These are phyloP conservation scores for Canis aureus DNA, from an alignment of 2,113 vertebrate species.

Conservation along the genomic window DNA sequence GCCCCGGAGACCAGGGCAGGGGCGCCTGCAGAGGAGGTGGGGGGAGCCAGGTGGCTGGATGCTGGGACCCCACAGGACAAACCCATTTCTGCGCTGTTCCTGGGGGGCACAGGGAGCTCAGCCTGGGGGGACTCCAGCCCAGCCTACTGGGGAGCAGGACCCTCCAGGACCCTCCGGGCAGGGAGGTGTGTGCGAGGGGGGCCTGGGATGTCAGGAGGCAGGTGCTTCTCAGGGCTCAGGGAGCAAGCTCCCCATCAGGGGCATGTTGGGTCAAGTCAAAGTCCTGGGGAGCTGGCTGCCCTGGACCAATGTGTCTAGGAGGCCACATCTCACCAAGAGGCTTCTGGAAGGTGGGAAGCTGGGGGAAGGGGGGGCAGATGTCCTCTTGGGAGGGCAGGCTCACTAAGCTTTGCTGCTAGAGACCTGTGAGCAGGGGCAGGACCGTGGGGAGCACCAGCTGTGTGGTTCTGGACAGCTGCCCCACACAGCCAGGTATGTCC, in stretches of 20 bases:
- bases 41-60: no score
- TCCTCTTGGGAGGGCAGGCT: background rate
- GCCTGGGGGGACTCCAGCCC: background rate
- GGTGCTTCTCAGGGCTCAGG: background rate
- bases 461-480: background rate
- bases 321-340: no score
- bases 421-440: background rate
- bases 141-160: background rate
- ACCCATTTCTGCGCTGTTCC: no score
- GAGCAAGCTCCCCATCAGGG: background rate
- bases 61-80: no score
- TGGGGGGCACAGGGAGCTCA: background rate
- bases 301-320: background rate
- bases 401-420: background rate
- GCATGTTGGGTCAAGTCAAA: background rate
- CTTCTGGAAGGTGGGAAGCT: background rate
- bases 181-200: no score
- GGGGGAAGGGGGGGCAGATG: background rate
- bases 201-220: background rate
- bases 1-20: no score
- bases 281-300: background rate
- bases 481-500: background rate
- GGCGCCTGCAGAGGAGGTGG: no score
- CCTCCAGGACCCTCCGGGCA: fast-evolving
- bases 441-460: background rate